Evolutionary conservation across 2,888 invertebrate genomes (phyloP), one percentile per base, ranked within the genome.

Genomic region (Drosophila paucipuncta): DNA sequence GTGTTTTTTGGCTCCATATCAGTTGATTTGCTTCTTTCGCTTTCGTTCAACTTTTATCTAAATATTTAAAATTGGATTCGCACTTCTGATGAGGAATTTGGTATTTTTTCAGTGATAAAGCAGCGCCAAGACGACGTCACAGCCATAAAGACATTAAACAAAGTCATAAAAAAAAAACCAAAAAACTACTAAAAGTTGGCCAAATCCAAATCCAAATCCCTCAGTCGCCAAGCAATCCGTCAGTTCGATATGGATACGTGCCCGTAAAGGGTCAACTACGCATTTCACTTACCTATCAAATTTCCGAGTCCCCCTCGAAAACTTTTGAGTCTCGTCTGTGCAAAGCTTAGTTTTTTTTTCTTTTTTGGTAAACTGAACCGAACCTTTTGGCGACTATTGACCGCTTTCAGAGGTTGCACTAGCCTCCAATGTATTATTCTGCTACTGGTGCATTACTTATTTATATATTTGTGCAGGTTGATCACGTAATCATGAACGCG

Each of bases 31-130:
- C 61, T 73, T 75, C 82, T 58, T 81, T 74, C 76, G 71, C 73
- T 64, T 78, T 63, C 76, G 68, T 76, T 77, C 72, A 59, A 77
- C 77, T 82, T 88, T 85, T 87, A 87, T 85, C 85, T 88, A 83
- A 85, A 85, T 85, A 85, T 85, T 85, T 88, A 88, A 85, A 85
- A 87, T 85, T 85, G 83, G 68, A 69, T 82, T 82, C 74, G 73
- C 73, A 79, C 72, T 53, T 50, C 49, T 71, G 80, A 80, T 78
- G 80, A 72, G 80, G 65, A 64, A 71, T 77, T 82, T 76, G 76
- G 73, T 78, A 82, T 81, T 81, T 81, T 81, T 81, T 74, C 50
- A 71, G 65, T 78, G 73, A 82, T 78, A 82, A 82, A 72, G 74
- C 64, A 63, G 66, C 73, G 53, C 53, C 80, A 50, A 64, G 68